Conservation (phyloP, 2,888 invertebrate genomes). For the Atherix ibis region DNA sequence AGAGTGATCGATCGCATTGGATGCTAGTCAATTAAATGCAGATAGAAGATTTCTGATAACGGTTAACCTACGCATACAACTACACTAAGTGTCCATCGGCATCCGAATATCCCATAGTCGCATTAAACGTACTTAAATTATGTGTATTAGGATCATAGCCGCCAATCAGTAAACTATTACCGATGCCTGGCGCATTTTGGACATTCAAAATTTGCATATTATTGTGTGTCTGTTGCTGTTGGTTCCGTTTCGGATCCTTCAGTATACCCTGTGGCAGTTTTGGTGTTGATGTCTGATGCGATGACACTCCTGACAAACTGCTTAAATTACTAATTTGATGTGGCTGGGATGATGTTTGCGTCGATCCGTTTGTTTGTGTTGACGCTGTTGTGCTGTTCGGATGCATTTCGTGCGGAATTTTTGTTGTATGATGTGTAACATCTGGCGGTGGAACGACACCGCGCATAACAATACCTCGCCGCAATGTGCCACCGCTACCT, state of each 20-base stretch:
- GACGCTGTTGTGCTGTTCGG: conserved; percentile 25
- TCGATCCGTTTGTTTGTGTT: conserved; percentile 27
- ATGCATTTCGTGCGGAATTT: conserved; percentile 26
- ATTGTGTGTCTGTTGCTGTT: conserved; percentile 31
- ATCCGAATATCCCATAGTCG: conserved; percentile 30
- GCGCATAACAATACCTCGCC: conserved; percentile 17
- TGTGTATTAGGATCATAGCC: conserved; percentile 27
- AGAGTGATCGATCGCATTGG: too few relatives aligned
- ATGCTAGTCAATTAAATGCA: too few relatives aligned
- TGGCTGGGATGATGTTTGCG: conserved; percentile 13
- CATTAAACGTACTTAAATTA: conserved; percentile 29
- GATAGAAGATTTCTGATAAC: too few relatives aligned
- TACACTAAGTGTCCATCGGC: conserved; percentile 34
- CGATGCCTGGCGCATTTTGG: conserved; percentile 35
- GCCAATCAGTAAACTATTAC: conserved; percentile 23
- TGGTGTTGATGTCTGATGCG: conserved; percentile 19
- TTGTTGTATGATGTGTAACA: conserved; percentile 31
- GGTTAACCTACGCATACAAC: too few relatives aligned
- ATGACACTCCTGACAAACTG: conserved; percentile 15
- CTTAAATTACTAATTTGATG: conserved; percentile 15
- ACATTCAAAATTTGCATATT: conserved; percentile 42
- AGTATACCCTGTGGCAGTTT: conserved; percentile 47
- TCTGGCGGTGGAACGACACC: conserved; percentile 30
- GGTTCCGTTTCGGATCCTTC: conserved; percentile 45
- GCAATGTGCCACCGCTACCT: conserved; percentile 21